Conservation (phyloP, 2,888 invertebrate species). For the Cataglyphis cursor region DNA sequence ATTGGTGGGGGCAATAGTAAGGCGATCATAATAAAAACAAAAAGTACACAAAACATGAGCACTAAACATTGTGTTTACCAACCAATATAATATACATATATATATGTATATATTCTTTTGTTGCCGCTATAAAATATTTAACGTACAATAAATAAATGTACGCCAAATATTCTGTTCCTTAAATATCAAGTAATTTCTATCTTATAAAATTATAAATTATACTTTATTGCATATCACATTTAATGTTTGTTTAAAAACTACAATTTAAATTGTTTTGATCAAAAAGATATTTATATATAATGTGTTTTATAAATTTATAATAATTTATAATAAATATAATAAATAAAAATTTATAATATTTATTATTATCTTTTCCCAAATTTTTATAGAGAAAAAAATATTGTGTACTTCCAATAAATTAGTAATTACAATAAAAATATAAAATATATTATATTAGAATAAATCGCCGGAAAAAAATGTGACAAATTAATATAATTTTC, state of each 20-base stretch:
- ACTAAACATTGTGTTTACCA: background rate
- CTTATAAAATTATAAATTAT: too few relatives aligned
- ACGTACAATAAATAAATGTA: too few relatives aligned
- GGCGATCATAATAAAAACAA: background rate
- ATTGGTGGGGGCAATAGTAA: background rate
- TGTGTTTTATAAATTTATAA: too few relatives aligned
- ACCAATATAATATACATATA: background rate
- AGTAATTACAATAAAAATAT: conserved; percentile 13
- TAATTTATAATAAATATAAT: too few relatives aligned
- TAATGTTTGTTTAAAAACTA: too few relatives aligned
- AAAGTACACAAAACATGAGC: background rate
- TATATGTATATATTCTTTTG: background rate
- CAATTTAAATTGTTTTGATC: too few relatives aligned
- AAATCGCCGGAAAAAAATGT: conserved; percentile 15
- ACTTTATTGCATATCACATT: too few relatives aligned
- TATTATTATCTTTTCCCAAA: background rate
- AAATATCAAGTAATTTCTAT: too few relatives aligned
- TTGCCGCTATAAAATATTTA: too few relatives aligned
- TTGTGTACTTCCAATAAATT: conserved; percentile 32
- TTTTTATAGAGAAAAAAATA: conserved; percentile 6
- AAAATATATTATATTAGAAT: background rate
- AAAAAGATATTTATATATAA: too few relatives aligned
- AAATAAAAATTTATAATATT: background rate
- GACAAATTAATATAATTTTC: conserved; percentile 16
- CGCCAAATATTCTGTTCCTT: too few relatives aligned